Evolutionary conservation across 2,797 vertebrate genomes (phyloP), one percentile per base, ranked within the genome.

Genomic region (Hoplostethus atlanticus): DNA sequence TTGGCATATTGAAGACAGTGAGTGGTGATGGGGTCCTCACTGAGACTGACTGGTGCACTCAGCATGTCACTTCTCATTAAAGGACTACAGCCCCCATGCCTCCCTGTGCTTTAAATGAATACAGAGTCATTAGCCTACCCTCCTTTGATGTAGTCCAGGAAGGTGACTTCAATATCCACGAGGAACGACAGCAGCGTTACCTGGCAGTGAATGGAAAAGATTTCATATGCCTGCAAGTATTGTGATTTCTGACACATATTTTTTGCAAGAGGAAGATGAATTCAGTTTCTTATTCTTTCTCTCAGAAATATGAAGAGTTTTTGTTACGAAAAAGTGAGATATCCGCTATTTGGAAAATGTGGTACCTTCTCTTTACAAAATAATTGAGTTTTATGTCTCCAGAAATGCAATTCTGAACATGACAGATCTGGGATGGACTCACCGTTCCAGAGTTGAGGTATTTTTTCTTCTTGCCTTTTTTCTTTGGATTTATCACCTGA

Each of bases 71-170:
- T 65, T 55, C 81, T 86, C 64, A 76, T 84, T 84, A 71, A 81
- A 79, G 34, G 38, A 68, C 60, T 9, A 71, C 77, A 69, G 71
- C 25, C 55, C 57, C 58, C 34, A 21, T 36, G 34, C 79, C 51
- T 64, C 50, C 38, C 57, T 8, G 21, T 36, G 67, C 2, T 40
- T 55, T 72, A 11, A 40, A 50, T 56, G 70, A 53, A 56, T 8
- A 38, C 0, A 0, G 2, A 52, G 4, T 40, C 46, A 34, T 51
- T 63, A 67, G 96, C 98, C 95, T 93, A 98, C 98, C 98, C 98
- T 92, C 98, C 98, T 94, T 98, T 99, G 91, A 99, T 98, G 92
- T 97, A 99, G 94, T 99, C 97, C 87, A 99, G 94, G 91, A 99
- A 99, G 87, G 97, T 98, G 93, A 97, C 96, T 92, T 99, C 98